Conservation (phyloP, 2,113 vertebrate species). For the Ginglymostoma cirratum region DNA sequence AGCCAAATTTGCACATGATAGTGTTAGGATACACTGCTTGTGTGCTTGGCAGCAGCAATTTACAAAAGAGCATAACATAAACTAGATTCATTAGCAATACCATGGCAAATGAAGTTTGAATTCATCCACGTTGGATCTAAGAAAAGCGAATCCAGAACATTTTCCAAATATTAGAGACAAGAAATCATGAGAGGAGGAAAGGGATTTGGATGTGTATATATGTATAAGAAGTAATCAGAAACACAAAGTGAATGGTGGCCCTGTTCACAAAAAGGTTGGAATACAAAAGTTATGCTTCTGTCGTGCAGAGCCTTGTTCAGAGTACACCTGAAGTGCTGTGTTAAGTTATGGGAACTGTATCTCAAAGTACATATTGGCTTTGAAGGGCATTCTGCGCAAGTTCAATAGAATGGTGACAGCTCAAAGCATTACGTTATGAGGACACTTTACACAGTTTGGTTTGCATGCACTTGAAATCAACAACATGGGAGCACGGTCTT, state of each 20-base stretch:
- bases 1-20: not conserved
- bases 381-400: not conserved
- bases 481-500: not conserved
- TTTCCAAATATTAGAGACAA: not conserved
- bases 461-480: not conserved
- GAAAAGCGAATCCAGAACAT: not conserved
- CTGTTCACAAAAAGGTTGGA: not conserved
- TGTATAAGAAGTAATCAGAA: not conserved
- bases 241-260: not conserved
- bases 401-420: not conserved
- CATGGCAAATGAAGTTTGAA: not conserved
- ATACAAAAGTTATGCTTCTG: not conserved
- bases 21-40: not conserved
- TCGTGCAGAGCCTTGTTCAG: not conserved
- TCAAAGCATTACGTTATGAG: not conserved
- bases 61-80: not conserved
- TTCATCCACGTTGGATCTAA: not conserved
- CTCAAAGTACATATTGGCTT: not conserved
- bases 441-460: not conserved
- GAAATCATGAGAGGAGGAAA: not conserved
- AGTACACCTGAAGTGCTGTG: not conserved
- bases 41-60: not conserved
- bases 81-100: not conserved
- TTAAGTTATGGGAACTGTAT: not conserved
- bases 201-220: not conserved